A percentile compares a stretch with the other conserved stretches of the same genome.
phyloP scores from a whole-genome alignment of 2,113 vertebrate genomes.

The Hyperoodon ampullatus region DNA sequence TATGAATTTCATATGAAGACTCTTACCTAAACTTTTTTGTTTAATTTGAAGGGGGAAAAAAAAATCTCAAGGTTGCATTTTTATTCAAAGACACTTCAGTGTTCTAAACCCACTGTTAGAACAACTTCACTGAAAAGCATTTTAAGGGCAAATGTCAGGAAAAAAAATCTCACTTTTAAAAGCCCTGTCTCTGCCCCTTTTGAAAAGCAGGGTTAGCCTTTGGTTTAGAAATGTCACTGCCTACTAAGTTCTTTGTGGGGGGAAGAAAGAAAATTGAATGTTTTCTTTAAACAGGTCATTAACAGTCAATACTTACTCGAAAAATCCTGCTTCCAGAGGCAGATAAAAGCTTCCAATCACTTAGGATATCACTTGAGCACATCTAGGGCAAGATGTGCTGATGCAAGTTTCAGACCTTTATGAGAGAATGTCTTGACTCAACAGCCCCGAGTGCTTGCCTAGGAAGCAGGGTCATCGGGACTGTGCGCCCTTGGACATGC shows the following conservation, averaged over 20 bases:
- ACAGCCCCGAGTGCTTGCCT: accelerated
- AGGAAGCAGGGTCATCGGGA: background rate
- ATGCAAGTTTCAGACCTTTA: conserved; percentile 34
- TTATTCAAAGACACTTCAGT: conserved; percentile 67
- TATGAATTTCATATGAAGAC: conserved; percentile 18
- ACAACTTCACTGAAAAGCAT: conserved; percentile 67
- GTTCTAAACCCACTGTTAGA: conserved; percentile 41
- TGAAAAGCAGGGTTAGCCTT: conserved; percentile 69
- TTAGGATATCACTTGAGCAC: conserved; percentile 60
- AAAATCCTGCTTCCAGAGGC: conserved; percentile 65
- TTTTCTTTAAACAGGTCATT: conserved; percentile 72
- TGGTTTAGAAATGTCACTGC: conserved; percentile 71
- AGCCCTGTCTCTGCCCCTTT: conserved; percentile 63
- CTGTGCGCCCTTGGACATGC: accelerated
- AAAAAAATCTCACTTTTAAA: conserved; percentile 62
- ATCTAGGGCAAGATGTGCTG: conserved; percentile 69
- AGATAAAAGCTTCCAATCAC: conserved; percentile 73
- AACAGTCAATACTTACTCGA: conserved; percentile 72
- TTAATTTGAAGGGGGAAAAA: conserved; percentile 23
- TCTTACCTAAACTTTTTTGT: background rate
- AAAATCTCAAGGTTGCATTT: conserved; percentile 61
- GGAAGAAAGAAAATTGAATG: conserved; percentile 65
- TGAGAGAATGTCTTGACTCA: background rate
- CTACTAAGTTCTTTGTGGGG: conserved; percentile 55
- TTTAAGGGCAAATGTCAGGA: conserved; percentile 67